phyloP scores from a whole-genome alignment of 92 coral and sea anemone species.

The Epizoanthus rinbou region DNA sequence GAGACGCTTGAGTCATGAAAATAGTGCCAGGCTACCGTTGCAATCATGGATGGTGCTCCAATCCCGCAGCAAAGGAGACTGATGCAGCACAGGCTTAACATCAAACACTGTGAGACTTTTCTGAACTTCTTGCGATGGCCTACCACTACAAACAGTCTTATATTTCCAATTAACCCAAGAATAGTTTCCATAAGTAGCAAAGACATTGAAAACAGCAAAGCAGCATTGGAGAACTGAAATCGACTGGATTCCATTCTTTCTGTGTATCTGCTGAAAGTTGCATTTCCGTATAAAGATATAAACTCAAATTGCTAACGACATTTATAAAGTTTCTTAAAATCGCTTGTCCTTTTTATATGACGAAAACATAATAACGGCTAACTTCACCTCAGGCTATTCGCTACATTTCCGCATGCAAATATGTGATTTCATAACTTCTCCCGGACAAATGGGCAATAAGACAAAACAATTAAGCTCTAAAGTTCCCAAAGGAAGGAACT shows the following conservation, averaged over 20 bases:
- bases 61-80: background rate
- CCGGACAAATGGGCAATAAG: too few relatives aligned
- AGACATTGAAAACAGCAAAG: background rate
- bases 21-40: background rate
- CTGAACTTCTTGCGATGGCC: background rate
- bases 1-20: background rate
- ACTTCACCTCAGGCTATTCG: too few relatives aligned
- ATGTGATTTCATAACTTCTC: too few relatives aligned
- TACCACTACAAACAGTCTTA: background rate
- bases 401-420: too few relatives aligned
- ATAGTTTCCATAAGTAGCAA: background rate
- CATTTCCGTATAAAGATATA: too few relatives aligned
- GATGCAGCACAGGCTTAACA: background rate
- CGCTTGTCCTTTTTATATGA: too few relatives aligned
- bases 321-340: too few relatives aligned
- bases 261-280: too few relatives aligned
- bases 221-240: background rate
- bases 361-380: too few relatives aligned
- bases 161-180: constrained; percentile 5
- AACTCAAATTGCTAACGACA: too few relatives aligned
- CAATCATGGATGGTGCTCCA: constrained; percentile 3
- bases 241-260: background rate
- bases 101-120: background rate
- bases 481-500: background rate
- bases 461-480: background rate